Conservation (phyloP, 2,113 vertebrate species). For the Panurus biarmicus region DNA sequence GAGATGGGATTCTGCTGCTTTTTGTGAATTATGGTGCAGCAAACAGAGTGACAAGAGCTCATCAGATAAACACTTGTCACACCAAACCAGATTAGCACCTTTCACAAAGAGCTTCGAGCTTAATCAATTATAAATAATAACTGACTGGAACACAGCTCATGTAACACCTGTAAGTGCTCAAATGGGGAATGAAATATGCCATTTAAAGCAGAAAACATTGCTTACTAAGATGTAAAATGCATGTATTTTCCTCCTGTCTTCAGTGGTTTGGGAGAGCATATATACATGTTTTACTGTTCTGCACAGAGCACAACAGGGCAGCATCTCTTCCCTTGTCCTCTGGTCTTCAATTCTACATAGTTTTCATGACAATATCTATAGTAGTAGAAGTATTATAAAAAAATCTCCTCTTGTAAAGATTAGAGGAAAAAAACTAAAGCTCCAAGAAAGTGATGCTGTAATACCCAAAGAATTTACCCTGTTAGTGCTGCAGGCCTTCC, state of each 20-base stretch:
- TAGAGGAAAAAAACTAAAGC: neutral
- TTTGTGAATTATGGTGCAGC: neutral
- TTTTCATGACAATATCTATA: neutral
- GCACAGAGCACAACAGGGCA: neutral
- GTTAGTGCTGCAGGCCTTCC: neutral
- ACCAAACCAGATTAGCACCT: neutral
- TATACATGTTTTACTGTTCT: neutral
- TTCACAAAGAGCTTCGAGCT: neutral
- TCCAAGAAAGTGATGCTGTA: neutral
- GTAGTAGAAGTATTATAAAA: too few species aligned
- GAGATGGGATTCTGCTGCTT: neutral
- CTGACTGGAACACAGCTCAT: neutral
- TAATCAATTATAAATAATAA: slow-evolving; percentile 10
- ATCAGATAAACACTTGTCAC: neutral
- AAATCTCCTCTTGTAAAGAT: neutral
- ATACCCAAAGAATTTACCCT: neutral
- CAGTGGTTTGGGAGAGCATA: neutral
- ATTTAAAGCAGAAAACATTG: neutral
- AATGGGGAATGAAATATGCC: neutral
- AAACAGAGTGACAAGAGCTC: neutral
- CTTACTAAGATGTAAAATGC: neutral
- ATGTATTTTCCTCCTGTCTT: neutral
- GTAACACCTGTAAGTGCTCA: neutral
- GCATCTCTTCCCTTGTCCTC: neutral
- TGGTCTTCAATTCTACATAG: neutral